Conservation (phyloP, 2,888 invertebrate species). For the Drosophila testacea region DNA sequence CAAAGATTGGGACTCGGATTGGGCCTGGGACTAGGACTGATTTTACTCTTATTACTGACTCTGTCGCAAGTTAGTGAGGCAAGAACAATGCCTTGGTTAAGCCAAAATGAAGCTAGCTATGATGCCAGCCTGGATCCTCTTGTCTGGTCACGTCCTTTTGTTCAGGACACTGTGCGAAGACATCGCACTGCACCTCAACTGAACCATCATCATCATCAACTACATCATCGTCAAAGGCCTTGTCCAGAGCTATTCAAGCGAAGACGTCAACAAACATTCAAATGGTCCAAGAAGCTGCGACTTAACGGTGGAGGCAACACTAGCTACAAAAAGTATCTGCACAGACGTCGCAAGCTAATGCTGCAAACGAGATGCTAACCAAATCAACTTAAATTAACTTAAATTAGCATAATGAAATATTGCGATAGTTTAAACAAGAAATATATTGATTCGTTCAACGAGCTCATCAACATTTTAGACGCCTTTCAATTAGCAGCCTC, state of each 20-base stretch:
- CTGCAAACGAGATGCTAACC: constrained; percentile 52
- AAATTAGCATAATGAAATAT: constrained; percentile 53
- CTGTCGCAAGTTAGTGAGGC: constrained; percentile 21
- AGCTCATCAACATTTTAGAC: constrained; percentile 8
- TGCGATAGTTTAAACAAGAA: constrained; percentile 1
- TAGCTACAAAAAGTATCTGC: constrained; percentile 30
- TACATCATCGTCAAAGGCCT: constrained; percentile 5
- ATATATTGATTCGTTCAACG: neutral
- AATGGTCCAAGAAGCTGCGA: constrained; percentile 7
- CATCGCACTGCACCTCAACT: constrained; percentile 53
- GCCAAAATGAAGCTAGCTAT: constrained; percentile 61
- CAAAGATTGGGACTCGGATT: neutral
- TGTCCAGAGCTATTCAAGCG: neutral
- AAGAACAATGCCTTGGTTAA: constrained; percentile 64
- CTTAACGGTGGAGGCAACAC: constrained; percentile 9
- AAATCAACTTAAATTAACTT: constrained; percentile 21
- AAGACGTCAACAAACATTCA: constrained; percentile 9
- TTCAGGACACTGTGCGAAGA: constrained; percentile 73
- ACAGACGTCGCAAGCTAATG: constrained; percentile 47
- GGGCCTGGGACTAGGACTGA: neutral
- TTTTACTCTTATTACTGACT: constrained; percentile 22
- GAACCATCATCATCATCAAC: neutral
- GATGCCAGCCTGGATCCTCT: constrained; percentile 83
- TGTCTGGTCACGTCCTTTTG: constrained; percentile 80
- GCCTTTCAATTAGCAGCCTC: constrained; percentile 22